phyloP scores from a whole-genome alignment of 2,797 vertebrate genomes.

The Pelodytes ibericus region DNA sequence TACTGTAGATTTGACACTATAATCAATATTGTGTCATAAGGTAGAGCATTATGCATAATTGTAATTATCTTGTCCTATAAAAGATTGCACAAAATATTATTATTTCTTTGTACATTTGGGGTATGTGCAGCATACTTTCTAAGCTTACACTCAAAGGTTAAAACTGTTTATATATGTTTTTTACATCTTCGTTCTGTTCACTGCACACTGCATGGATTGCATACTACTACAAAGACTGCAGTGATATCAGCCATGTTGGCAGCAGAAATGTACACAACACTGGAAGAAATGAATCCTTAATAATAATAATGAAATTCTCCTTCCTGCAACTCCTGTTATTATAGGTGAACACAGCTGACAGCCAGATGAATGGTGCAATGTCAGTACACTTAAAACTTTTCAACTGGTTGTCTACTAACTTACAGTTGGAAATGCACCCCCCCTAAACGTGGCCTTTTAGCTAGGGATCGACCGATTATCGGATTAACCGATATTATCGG shows the following conservation, averaged over 20 bases:
- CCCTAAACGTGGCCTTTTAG: too few relatives aligned
- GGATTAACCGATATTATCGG: too few relatives aligned
- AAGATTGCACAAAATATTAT: too few relatives aligned
- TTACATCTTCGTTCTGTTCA: neutral
- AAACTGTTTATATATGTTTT: neutral
- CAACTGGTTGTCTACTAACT: constrained; percentile 37
- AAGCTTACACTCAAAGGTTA: too few relatives aligned
- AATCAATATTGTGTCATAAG: too few relatives aligned
- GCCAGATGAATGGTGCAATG: constrained; percentile 43
- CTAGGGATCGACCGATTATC: too few relatives aligned
- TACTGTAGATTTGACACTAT: too few relatives aligned
- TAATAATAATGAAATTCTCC: constrained; percentile 26
- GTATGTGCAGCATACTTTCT: too few relatives aligned
- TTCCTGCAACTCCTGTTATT: constrained; percentile 45
- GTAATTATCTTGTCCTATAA: too few relatives aligned
- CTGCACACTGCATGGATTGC: neutral
- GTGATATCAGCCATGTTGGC: constrained; percentile 3
- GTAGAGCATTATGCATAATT: too few relatives aligned
- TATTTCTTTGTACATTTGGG: too few relatives aligned
- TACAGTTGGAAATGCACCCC: too few relatives aligned
- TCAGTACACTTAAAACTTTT: constrained; percentile 36
- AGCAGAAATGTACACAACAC: constrained; percentile 3
- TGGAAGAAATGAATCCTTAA: constrained; percentile 10
- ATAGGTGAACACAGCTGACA: constrained; percentile 37
- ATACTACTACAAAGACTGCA: neutral